Percentiles rank a stretch among this genome's conserved stretches.
Conservation (phyloP, 2,113 vertebrate genomes). For the Catharus bicknelli region DNA sequence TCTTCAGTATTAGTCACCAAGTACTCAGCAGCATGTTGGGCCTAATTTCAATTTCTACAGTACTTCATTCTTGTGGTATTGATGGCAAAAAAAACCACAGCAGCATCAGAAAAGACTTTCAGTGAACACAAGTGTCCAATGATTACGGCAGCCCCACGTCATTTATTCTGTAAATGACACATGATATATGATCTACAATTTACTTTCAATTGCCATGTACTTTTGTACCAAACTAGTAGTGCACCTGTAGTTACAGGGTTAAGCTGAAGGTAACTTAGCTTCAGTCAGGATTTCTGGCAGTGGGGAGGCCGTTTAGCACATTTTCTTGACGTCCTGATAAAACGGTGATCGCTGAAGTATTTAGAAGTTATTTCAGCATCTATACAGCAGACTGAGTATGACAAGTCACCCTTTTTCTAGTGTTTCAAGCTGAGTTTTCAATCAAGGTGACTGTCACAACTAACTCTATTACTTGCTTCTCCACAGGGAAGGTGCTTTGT, state of each 20-base stretch:
- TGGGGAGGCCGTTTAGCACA: slow-evolving; percentile 44
- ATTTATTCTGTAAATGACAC: slow-evolving; percentile 48
- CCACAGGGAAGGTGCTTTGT: not conserved
- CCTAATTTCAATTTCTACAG: slow-evolving; percentile 57
- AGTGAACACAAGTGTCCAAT: slow-evolving; percentile 53
- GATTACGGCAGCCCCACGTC: slow-evolving; percentile 58
- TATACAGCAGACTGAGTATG: not conserved
- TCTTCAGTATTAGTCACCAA: slow-evolving; percentile 64
- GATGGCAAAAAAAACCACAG: slow-evolving; percentile 42
- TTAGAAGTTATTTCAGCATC: slow-evolving; percentile 41
- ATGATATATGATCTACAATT: slow-evolving; percentile 42
- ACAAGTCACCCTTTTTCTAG: slow-evolving; percentile 18
- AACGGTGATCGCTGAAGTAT: slow-evolving; percentile 29
- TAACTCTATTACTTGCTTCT: slow-evolving; percentile 24
- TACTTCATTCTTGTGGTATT: slow-evolving; percentile 62
- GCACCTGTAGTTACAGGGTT: slow-evolving; percentile 21
- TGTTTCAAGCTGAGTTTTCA: slow-evolving; percentile 7
- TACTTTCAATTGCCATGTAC: slow-evolving; percentile 11
- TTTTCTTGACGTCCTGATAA: slow-evolving; percentile 54
- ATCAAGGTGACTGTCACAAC: not conserved
- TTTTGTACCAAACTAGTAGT: slow-evolving; percentile 44
- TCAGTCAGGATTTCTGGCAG: slow-evolving; percentile 54
- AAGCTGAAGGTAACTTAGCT: slow-evolving; percentile 55
- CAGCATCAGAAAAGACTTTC: slow-evolving; percentile 59
- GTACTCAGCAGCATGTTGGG: slow-evolving; percentile 55